Evolutionary conservation across 2,888 invertebrate species (phyloP).

Genomic region (Acanthosepion pharaonis): DNA sequence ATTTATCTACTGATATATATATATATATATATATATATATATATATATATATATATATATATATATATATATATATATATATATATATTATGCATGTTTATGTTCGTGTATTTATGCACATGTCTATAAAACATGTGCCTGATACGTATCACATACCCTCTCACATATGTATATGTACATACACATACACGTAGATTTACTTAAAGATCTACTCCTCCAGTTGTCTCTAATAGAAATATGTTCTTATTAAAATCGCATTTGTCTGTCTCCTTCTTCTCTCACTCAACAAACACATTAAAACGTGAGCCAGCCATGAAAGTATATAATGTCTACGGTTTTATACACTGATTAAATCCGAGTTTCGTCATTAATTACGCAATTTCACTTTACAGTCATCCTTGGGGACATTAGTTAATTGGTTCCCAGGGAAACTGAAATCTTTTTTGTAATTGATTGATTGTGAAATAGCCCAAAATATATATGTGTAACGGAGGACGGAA

Average conservation of each 20-base stretch:
- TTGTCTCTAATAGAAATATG: too few species aligned
- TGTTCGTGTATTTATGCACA: too few species aligned
- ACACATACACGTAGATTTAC: neutral
- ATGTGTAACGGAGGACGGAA: too few species aligned
- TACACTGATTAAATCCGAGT: neutral
- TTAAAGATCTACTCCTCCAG: too few species aligned
- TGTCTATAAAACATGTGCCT: too few species aligned
- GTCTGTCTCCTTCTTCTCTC: too few species aligned
- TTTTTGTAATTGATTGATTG: neutral
- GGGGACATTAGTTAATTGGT: neutral
- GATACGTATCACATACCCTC: neutral
- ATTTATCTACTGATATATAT: neutral
- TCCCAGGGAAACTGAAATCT: neutral
- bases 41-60: neutral
- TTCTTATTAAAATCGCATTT: too few species aligned
- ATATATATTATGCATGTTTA: neutral
- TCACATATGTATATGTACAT: neutral
- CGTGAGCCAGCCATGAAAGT: neutral
- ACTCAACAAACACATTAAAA: neutral
- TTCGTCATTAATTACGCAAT: neutral
- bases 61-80: too few species aligned
- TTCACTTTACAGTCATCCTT: neutral
- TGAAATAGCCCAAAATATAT: too few species aligned
- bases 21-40: slow-evolving; percentile 3
- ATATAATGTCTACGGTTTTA: neutral